Base-by-base conservation (phyloP, 2,888 invertebrate genomes). In the Diploptera punctata region DNA sequence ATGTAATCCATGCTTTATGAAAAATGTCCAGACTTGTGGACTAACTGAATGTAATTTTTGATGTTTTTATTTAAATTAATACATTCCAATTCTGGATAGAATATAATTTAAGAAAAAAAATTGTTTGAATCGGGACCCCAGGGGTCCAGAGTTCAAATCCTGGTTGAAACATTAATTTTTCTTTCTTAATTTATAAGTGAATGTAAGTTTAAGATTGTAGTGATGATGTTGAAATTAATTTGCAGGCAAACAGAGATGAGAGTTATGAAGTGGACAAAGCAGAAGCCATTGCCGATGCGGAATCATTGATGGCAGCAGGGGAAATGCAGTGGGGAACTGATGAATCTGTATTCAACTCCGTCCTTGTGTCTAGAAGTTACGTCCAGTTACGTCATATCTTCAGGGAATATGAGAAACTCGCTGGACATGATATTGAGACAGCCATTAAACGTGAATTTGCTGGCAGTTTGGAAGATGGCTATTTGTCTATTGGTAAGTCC, bases 231-330 rank as follows among this genome's bases (percentile, higher is more conserved):
- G n/a, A n/a, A n/a, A n/a, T n/a, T n/a, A n/a, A n/a, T n/a, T 49
- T 68, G 18, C 75, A 82, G 81, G 83, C 85, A 18, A 84, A 84
- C 73, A 79, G 88, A 68, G 84, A 84, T 78, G 88, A 88, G 77
- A 81, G 81, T 73, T 76, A 80, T 33, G 81, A 82, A 62, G 79
- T 80, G 16, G 86, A 88, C 78, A 77, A 80, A n/a, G 81, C 79
- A 10, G 82, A 82, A 76, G 87, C 86, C 54, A 80, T 84, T 16
- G 79, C 82, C 73, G 86, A 86, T 80, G 86, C 86, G 13, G 81
- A 84, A 78, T 82, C 79, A 38, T 76, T 81, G 19, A 73, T 78
- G 44, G 74, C 76, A 73, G 81, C 81, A 54, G 79, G 79, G 5
- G 83, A 81, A 75, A 80, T 78, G 43, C 79, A 81, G 73, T 78